These are phyloP conservation scores for Sparus aurata DNA, from an alignment of 2,797 vertebrate genomes.

Conservation along the genomic window DNA sequence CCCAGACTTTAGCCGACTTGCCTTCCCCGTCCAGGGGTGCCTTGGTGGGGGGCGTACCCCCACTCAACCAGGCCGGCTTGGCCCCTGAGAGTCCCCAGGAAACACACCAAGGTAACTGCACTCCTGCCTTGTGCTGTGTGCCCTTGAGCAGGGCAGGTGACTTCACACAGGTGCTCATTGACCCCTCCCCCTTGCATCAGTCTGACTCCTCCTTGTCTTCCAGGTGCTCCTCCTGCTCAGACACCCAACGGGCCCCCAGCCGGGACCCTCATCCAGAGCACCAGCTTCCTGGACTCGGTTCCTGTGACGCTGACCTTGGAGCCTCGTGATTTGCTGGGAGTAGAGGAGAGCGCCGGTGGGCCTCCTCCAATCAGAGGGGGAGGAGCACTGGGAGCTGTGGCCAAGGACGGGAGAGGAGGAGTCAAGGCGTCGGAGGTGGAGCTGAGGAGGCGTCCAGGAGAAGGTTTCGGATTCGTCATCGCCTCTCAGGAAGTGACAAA, in stretches of 20 bases:
- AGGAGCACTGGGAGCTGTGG: constrained; percentile 44
- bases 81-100: constrained; percentile 61
- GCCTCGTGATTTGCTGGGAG: constrained; percentile 82
- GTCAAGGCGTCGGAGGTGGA: constrained; percentile 81
- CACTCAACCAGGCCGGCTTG: constrained; percentile 74
- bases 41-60: constrained; percentile 67
- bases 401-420: constrained; percentile 66
- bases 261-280: constrained; percentile 84
- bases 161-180: too few species aligned
- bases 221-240: constrained; percentile 67
- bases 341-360: constrained; percentile 76
- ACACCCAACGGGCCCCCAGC: constrained; percentile 62
- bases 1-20: constrained; percentile 56
- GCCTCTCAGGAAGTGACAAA: constrained; percentile 83
- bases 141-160: too few species aligned
- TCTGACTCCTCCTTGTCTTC: constrained; percentile 1
- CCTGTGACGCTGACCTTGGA: constrained; percentile 86
- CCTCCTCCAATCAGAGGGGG: constrained; percentile 58
- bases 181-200: not conserved
- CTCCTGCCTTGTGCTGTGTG: not conserved
- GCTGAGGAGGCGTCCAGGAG: constrained; percentile 80
- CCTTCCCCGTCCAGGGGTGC: constrained; percentile 70
- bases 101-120: constrained; percentile 61
- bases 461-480: constrained; percentile 88
- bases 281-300: constrained; percentile 88